These are phyloP conservation scores for Cottus gobio DNA, from an alignment of 2,113 vertebrate species.

Conservation along the genomic window DNA sequence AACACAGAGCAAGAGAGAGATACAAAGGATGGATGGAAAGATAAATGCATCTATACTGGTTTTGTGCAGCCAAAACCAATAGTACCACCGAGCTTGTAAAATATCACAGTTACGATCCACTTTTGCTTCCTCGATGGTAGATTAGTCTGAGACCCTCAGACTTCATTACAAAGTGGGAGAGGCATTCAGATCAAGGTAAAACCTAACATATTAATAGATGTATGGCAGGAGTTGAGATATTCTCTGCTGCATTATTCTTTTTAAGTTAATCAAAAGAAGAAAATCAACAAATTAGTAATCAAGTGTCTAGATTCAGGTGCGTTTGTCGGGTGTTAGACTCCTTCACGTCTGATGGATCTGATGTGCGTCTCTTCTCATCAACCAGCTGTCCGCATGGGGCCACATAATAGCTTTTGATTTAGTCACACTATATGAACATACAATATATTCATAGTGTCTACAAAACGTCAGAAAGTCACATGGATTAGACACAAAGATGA, in stretches of 20 bases:
- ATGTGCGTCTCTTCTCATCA: not conserved
- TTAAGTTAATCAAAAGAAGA: not conserved
- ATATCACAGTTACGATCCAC: constrained; percentile 15
- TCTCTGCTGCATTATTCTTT: not conserved
- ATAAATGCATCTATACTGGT: constrained; percentile 36
- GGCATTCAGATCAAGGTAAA: not conserved
- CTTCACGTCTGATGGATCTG: not conserved
- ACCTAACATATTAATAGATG: not conserved
- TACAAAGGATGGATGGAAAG: constrained; percentile 43
- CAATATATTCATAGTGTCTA: not conserved
- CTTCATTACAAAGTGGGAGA: not conserved
- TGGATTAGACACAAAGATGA: not conserved
- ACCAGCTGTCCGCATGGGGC: not conserved
- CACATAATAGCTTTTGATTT: not conserved
- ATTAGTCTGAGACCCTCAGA: not conserved
- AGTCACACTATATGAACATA: not conserved
- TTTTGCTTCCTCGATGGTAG: constrained; percentile 8
- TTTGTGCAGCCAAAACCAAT: constrained; percentile 35
- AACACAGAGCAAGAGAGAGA: constrained; percentile 24
- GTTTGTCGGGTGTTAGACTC: not conserved
- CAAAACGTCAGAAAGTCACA: not conserved
- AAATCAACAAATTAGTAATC: not conserved
- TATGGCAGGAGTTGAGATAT: not conserved
- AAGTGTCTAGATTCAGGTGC: not conserved
- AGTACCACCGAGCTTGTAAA: constrained; percentile 4